Base-by-base conservation (phyloP, 2,797 vertebrate species). In the Tangara arthus region DNA sequence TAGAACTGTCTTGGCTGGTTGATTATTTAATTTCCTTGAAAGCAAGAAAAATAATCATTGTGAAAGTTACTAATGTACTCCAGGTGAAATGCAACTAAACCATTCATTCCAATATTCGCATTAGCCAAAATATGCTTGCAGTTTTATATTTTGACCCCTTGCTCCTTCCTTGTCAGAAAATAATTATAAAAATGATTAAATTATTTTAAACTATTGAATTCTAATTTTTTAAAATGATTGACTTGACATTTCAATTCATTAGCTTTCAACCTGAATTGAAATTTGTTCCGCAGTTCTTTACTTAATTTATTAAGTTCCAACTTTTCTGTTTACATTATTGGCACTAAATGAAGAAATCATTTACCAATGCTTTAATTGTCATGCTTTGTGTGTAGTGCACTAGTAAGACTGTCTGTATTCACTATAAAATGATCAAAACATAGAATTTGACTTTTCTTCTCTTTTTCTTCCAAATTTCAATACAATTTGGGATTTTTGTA, bases 1-100 rank as follows among this genome's bases (percentile, higher is more conserved):
- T 93, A 92, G 82, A 93, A 81, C 61, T 82, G 87, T 95, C 87
- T 93, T 95, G 92, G 92, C 79, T 91, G 64, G 70, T 61, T 94
- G 89, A 93, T 91, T 93, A 94, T 96, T 97, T 91, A 94, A 97
- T 96, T 97, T 97, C 87, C 90, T 95, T 95, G 94, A 96, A 96
- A 96, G 89, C 90, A 90, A 90, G 92, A 95, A 95, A 97, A 97
- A 96, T 93, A 96, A 94, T 97, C 93, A 95, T 85, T 91, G 72
- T 68, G 77, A 90, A 96, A 87, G 81, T 96, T 94, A 89, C 78
- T 95, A 97, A 97, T 92, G 70, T 88, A 95, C 50, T 94, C 77
- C 89, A 91, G 93, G 93, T 96, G 94, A 97, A 93, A 85, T 66
- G 70, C 68, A 90, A 80, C 93, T 63, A 89, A 82, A 68, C 56